These are phyloP conservation scores for Cheilosia variabilis DNA, from an alignment of 2,888 invertebrate genomes.

Conservation along the genomic window DNA sequence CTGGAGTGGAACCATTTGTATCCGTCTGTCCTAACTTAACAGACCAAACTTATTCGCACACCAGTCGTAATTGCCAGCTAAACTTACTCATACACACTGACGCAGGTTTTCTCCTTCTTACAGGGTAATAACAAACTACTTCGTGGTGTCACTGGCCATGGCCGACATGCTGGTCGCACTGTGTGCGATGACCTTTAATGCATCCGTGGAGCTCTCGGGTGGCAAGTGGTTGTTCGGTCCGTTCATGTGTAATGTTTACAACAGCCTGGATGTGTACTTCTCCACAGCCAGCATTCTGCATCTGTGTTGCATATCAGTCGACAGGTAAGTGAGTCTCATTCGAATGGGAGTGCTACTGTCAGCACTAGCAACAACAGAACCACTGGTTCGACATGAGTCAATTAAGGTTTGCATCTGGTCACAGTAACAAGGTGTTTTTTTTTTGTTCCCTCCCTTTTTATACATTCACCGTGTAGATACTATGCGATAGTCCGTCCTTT, in stretches of 20 bases:
- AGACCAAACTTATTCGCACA: background rate
- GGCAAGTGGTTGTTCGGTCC: conserved; percentile 94
- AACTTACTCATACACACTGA: background rate
- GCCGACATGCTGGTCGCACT: conserved; percentile 98
- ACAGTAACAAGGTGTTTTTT: conserved; percentile 54
- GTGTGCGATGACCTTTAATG: conserved; percentile 97
- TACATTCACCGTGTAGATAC: conserved; percentile 85
- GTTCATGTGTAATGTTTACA: conserved; percentile 98
- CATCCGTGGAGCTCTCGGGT: conserved; percentile 92
- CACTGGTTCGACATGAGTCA: conserved; percentile 67
- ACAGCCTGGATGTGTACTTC: conserved; percentile 97
- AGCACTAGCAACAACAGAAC: conserved; percentile 51
- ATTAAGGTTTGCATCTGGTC: conserved; percentile 58
- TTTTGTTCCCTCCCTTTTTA: background rate
- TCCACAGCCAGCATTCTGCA: conserved; percentile 96
- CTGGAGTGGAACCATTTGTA: background rate
- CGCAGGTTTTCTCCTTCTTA: conserved; percentile 49
- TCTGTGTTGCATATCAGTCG: conserved; percentile 95
- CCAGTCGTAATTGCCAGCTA: background rate
- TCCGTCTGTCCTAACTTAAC: too few species aligned
- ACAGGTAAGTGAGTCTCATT: conserved; percentile 84
- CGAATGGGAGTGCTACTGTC: conserved; percentile 31
- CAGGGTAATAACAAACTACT: conserved; percentile 96
- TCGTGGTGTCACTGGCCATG: conserved; percentile 96
- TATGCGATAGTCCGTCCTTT: conserved; percentile 97